A percentile compares a stretch with the other conserved stretches of the same genome.
Evolutionary conservation across 2,797 vertebrate genomes (phyloP).

Genomic region (Poecilia gillii): DNA sequence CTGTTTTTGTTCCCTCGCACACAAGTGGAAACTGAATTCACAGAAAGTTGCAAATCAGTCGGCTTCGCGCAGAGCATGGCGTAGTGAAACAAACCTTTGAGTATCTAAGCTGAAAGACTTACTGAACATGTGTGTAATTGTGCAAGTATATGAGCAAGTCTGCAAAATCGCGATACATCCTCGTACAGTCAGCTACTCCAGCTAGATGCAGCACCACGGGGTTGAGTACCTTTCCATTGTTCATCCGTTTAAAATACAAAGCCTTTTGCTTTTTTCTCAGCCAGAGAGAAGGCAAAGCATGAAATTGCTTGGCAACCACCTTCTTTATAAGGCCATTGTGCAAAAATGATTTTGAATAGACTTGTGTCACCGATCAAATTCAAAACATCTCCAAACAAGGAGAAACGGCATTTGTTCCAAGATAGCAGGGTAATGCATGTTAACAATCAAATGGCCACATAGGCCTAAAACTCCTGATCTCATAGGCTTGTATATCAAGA

Average conservation of each 20-base stretch:
- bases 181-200: slow-evolving; percentile 68
- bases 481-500: slow-evolving; percentile 42
- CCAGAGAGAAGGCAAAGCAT: slow-evolving; percentile 68
- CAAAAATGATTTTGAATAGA: slow-evolving; percentile 77
- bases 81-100: slow-evolving; percentile 29
- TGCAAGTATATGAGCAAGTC: slow-evolving; percentile 56
- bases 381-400: slow-evolving; percentile 70
- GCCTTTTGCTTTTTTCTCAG: slow-evolving; percentile 76
- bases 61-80: slow-evolving; percentile 44
- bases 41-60: slow-evolving; percentile 58
- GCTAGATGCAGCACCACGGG: slow-evolving; percentile 69
- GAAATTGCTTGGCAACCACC: slow-evolving; percentile 81
- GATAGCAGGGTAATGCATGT: slow-evolving; percentile 31
- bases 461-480: slow-evolving; percentile 22
- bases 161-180: slow-evolving; percentile 74
- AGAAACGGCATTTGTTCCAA: slow-evolving; percentile 54
- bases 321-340: slow-evolving; percentile 78
- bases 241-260: slow-evolving; percentile 76
- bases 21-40: slow-evolving; percentile 29
- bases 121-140: slow-evolving; percentile 36
- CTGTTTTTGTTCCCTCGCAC: slow-evolving; percentile 44
- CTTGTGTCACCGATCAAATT: slow-evolving; percentile 78
- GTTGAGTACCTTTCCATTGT: slow-evolving; percentile 75
- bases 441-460: slow-evolving; percentile 39
- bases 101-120: slow-evolving; percentile 34